Evolutionary conservation across 2,888 invertebrate genomes (phyloP), one percentile per base, ranked within the genome.

Genomic region (Melanchra persicariae): DNA sequence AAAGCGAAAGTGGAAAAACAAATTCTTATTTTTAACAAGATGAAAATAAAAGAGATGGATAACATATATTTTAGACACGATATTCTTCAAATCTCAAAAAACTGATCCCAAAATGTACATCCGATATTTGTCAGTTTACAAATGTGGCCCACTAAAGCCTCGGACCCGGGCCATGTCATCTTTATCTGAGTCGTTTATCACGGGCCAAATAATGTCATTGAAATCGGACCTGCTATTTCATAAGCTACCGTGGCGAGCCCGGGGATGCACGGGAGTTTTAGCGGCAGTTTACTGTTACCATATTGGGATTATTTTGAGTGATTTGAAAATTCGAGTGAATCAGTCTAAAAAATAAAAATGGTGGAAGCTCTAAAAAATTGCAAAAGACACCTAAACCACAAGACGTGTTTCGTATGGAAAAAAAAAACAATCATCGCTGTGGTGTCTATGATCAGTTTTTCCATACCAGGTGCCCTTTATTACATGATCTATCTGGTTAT

Each of bases 141-240:
- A 82, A 85, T 82, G 77, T 61, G 74, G 15, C 19, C 10, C 40
- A 73, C 57, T 47, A 49, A 45, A 34, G 54, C 55, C 17, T 22
- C 22, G 49, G 52, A 64, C 76, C 81, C 78, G 55, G 69, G 51
- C 62, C 61, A 34, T 75, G 77, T 78, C 81, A 71, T 70, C 58
- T 81, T 75, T 81, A 81, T 81, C 74, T 81, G 58, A 40, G 62
- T 55, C 76, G 72, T 81, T 80, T 77, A 74, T 86, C 82, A 81
- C 64, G 45, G 61, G 63, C 76, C 69, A 79, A 78, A 77, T 82
- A 83, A 83, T 74, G 70, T 65, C 72, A 74, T 71, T 74, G 74
- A 76, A 78, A 81, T 74, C 60, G 54, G 73, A 72, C 62, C 52
- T 34, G 30, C 61, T 58, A 55, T 70, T 73, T 61, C 54, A 58